A percentile compares a stretch with the other conserved stretches of the same genome.
Evolutionary conservation across 2,888 invertebrate species (phyloP).

Genomic region (Coleophora flavipennella): DNA sequence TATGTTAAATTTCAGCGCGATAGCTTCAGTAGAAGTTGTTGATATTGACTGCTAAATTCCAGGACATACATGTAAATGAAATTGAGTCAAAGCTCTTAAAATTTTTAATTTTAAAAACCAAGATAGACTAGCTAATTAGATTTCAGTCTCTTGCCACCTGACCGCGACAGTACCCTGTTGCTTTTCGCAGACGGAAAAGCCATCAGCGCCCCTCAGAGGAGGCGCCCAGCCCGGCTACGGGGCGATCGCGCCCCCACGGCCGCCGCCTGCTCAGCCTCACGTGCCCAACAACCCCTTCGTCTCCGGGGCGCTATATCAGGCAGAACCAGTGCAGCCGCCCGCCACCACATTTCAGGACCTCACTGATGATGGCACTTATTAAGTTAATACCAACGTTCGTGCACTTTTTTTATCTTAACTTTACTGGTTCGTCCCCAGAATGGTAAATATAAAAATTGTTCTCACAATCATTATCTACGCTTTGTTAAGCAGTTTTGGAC

Average conservation of each 20-base stretch:
- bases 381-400: constrained; percentile 9
- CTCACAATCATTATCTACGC: constrained; percentile 26
- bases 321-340: constrained; percentile 77
- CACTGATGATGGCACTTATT: constrained; percentile 52
- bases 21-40: too few relatives aligned
- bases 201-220: constrained; percentile 51
- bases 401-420: too few relatives aligned
- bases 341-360: constrained; percentile 68
- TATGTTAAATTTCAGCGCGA: too few relatives aligned
- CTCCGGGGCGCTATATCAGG: constrained; percentile 73
- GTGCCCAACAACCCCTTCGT: constrained; percentile 74
- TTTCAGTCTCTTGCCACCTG: too few relatives aligned
- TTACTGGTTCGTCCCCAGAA: too few relatives aligned
- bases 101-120: too few relatives aligned
- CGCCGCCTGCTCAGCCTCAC: constrained; percentile 68
- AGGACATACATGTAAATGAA: too few relatives aligned
- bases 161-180: too few relatives aligned
- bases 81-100: too few relatives aligned
- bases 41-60: too few relatives aligned
- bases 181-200: constrained; percentile 40
- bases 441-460: constrained; percentile 27
- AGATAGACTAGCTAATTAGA: too few relatives aligned
- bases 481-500: too few relatives aligned
- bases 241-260: constrained; percentile 43
- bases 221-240: constrained; percentile 52